Percentiles rank a stretch among this genome's conserved stretches.
Conservation (phyloP, 2,113 vertebrate genomes). For the Eretmochelys imbricata region DNA sequence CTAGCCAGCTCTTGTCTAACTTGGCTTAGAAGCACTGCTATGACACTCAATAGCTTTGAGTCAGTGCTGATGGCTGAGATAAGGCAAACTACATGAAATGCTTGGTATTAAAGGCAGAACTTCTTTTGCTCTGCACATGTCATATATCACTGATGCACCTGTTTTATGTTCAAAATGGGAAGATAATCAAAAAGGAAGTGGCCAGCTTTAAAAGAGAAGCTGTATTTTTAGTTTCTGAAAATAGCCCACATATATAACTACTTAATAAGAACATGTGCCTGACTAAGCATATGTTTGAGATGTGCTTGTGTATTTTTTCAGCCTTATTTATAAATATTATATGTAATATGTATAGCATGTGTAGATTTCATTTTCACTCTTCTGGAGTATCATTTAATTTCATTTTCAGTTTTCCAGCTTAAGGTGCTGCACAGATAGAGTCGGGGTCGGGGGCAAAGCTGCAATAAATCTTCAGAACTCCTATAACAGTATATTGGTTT, state of each 20-base stretch:
- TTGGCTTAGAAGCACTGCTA: slow-evolving; percentile 70
- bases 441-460: background rate
- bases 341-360: background rate
- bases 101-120: slow-evolving; percentile 58
- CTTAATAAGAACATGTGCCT: slow-evolving; percentile 68
- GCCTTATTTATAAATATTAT: background rate
- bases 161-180: slow-evolving; percentile 78
- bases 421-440: background rate
- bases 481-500: background rate
- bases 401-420: background rate
- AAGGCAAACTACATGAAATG: slow-evolving; percentile 68
- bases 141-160: slow-evolving; percentile 78
- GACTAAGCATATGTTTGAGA: slow-evolving; percentile 57
- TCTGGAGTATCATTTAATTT: background rate
- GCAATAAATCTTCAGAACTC: background rate
- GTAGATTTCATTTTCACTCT: background rate
- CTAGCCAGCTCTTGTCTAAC: slow-evolving; percentile 53
- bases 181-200: slow-evolving; percentile 75
- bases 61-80: slow-evolving; percentile 74
- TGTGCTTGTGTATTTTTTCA: background rate
- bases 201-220: slow-evolving; percentile 76
- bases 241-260: slow-evolving; percentile 75
- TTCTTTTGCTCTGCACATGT: slow-evolving; percentile 48
- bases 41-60: slow-evolving; percentile 71
- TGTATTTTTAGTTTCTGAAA: slow-evolving; percentile 75